These are phyloP conservation scores for Malthinus flaveolus DNA, from an alignment of 2,888 invertebrate species.

Conservation along the genomic window DNA sequence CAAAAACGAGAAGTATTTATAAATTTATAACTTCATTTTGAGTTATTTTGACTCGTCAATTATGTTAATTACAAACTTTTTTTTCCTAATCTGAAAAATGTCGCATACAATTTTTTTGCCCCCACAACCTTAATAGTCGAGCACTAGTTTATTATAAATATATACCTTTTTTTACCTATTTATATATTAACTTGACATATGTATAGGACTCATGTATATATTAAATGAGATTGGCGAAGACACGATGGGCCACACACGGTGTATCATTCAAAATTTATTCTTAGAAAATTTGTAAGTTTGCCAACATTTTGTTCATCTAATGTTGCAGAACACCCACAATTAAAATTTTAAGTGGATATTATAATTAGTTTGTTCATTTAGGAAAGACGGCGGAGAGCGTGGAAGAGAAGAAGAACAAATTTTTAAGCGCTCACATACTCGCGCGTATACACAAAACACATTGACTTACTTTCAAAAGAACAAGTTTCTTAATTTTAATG, in stretches of 20 bases:
- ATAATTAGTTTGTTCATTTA: constrained; percentile 25
- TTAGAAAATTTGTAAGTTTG: constrained; percentile 35
- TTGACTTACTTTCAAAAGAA: neutral
- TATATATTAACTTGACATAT: constrained; percentile 23
- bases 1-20: no score
- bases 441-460: neutral
- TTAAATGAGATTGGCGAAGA: constrained; percentile 25
- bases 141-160: no score
- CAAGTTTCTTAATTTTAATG: constrained; percentile 15
- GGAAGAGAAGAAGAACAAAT: no score
- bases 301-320: constrained; percentile 35
- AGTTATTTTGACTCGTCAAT: no score
- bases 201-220: constrained; percentile 30
- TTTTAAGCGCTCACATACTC: neutral
- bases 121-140: no score
- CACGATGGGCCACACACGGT: constrained; percentile 36
- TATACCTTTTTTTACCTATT: neutral
- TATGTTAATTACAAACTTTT: no score
- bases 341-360: constrained; percentile 34
- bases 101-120: no score
- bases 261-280: constrained; percentile 35
- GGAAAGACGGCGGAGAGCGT: neutral
- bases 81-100: no score
- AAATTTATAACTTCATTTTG: no score
- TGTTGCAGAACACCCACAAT: constrained; percentile 38